Conservation (phyloP, 2,113 vertebrate species). For the Odocoileus hemionus region DNA sequence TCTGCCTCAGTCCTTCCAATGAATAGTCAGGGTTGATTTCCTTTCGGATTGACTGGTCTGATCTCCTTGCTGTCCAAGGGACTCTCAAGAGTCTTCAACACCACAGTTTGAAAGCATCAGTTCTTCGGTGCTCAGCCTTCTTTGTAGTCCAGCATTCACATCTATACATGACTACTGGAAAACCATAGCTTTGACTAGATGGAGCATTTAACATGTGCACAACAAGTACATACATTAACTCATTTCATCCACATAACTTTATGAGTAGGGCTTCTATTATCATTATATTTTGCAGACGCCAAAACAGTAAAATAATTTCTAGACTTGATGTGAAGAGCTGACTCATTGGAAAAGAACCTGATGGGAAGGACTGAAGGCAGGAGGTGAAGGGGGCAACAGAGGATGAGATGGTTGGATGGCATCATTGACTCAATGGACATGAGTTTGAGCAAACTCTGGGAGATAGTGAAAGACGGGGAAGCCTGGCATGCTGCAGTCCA, state of each 20-base stretch:
- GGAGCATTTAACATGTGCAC: background rate
- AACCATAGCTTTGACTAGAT: background rate
- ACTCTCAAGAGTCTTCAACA: background rate
- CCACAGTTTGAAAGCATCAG: background rate
- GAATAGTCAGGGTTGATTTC: background rate
- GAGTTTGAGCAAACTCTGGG: background rate
- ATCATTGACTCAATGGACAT: background rate
- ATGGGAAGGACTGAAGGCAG: background rate
- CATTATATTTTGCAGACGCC: background rate
- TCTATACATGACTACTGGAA: background rate
- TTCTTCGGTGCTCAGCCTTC: background rate
- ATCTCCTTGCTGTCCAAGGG: background rate
- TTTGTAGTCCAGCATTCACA: background rate
- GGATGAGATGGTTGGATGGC: background rate
- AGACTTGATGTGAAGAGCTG: background rate
- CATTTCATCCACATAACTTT: background rate
- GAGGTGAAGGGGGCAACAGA: background rate
- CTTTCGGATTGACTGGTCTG: background rate
- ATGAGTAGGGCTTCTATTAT: background rate
- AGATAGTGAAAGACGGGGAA: background rate
- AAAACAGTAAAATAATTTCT: background rate
- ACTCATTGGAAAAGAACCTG: background rate
- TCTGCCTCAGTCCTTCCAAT: background rate
- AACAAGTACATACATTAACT: background rate
- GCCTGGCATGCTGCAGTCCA: background rate